A percentile compares a stretch with the other conserved stretches of the same genome.
These are phyloP conservation scores for Stegophylla sp. DNA, from an alignment of 2,888 invertebrate species.

Conservation along the genomic window DNA sequence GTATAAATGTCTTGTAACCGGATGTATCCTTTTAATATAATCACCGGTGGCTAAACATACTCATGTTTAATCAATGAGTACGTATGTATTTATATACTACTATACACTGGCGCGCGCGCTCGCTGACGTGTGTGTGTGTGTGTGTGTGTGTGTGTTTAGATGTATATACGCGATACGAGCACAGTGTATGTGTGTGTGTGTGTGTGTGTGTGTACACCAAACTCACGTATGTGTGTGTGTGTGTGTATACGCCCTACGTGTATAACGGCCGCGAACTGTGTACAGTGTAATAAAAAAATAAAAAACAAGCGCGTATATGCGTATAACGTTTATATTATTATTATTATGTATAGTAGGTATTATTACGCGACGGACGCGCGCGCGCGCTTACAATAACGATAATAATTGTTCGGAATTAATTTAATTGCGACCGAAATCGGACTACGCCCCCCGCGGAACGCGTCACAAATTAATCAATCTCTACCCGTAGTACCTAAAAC, in stretches of 20 bases:
- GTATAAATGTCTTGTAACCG: conserved; percentile 55
- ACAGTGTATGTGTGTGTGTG: background rate
- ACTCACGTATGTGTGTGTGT: background rate
- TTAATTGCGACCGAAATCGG: conserved; percentile 55
- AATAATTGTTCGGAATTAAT: conserved; percentile 49
- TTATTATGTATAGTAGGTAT: background rate
- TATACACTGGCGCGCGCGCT: background rate
- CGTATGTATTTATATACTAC: background rate
- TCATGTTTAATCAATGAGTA: conserved; percentile 58
- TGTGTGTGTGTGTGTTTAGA: background rate
- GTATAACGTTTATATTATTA: background rate
- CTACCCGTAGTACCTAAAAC: background rate
- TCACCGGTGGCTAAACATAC: conserved; percentile 57
- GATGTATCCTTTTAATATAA: conserved; percentile 58
- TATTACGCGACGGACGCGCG: background rate
- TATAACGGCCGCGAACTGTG: conserved; percentile 20
- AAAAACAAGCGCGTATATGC: background rate
- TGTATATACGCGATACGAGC: background rate
- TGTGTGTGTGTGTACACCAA: background rate
- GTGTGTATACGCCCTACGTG: conserved; percentile 13
- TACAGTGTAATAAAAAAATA: conserved; percentile 22
- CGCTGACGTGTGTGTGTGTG: background rate
- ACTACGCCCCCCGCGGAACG: conserved; percentile 46
- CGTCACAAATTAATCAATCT: conserved; percentile 49
- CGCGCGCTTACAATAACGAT: background rate